These are phyloP conservation scores for Chloropsis cyanopogon DNA, from an alignment of 2,113 vertebrate genomes.

Conservation along the genomic window DNA sequence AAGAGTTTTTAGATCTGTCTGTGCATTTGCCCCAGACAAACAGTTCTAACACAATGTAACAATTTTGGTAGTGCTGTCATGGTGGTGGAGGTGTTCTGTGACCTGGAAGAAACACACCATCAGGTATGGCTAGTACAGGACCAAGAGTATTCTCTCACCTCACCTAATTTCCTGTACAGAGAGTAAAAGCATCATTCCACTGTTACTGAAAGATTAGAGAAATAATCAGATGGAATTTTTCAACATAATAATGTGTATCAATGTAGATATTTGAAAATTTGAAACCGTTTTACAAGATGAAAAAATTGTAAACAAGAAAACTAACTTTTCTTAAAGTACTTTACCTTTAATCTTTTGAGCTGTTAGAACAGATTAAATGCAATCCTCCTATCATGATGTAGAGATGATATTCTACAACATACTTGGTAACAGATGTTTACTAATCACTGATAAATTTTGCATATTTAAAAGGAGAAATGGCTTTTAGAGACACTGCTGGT, in stretches of 20 bases:
- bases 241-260: not conserved
- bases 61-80: not conserved
- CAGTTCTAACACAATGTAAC: not conserved
- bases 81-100: not conserved
- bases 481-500: not conserved
- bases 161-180: not conserved
- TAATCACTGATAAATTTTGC: constrained; percentile 44
- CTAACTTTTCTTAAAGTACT: not conserved
- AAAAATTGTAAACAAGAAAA: not conserved
- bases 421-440: constrained; percentile 46
- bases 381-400: not conserved
- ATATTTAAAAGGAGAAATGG: constrained; percentile 31
- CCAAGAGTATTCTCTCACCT: not conserved
- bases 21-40: not conserved
- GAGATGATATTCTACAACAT: not conserved
- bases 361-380: not conserved
- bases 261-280: not conserved
- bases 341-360: not conserved
- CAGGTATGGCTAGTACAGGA: not conserved
- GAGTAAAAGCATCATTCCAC: not conserved
- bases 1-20: not conserved
- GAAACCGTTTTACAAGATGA: not conserved
- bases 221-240: not conserved
- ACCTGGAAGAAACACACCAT: not conserved
- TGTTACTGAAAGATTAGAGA: not conserved